Conservation (phyloP, 2,113 vertebrate genomes). For the Collichthys lucidus region DNA sequence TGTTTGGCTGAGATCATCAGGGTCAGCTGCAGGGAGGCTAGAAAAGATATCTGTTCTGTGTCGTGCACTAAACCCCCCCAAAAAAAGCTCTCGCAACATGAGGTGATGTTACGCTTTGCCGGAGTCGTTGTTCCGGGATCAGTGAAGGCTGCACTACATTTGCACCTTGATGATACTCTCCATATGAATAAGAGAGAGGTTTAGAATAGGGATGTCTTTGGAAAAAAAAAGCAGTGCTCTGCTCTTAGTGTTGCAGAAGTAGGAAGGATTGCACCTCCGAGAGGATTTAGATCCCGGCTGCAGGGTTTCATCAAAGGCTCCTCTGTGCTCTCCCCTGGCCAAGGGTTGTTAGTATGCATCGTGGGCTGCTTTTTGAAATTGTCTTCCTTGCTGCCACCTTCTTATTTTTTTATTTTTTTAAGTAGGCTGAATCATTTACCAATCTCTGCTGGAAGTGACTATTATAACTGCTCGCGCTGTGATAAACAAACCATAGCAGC, state of each 20-base stretch:
- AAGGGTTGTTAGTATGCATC: constrained; percentile 71
- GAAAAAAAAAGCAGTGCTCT: constrained; percentile 1
- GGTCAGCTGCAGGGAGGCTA: constrained; percentile 15
- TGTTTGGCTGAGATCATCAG: constrained; percentile 24
- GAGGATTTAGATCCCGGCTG: constrained; percentile 50
- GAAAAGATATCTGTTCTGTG: constrained; percentile 18
- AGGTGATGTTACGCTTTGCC: neutral
- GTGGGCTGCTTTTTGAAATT: constrained; percentile 27
- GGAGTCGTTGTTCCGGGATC: constrained; percentile 1
- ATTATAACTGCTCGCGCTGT: constrained; percentile 1
- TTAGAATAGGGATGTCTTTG: constrained; percentile 5
- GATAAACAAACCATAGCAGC: constrained; percentile 10
- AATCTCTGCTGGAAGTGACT: constrained; percentile 6
- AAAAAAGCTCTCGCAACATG: neutral
- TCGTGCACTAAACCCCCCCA: neutral
- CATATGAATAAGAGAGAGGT: neutral
- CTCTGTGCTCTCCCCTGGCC: constrained; percentile 56
- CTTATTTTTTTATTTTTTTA: neutral
- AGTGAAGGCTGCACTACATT: neutral
- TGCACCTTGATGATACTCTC: constrained; percentile 15
- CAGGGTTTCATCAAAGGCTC: constrained; percentile 68
- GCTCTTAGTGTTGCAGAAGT: constrained; percentile 16
- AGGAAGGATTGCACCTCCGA: constrained; percentile 19
- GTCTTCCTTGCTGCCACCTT: constrained; percentile 1
- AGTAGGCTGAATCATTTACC: constrained; percentile 15